Percentiles rank a stretch among this genome's conserved stretches.
Conservation (phyloP, 92 coral and sea anemone genomes). For the Montipora capitata region DNA sequence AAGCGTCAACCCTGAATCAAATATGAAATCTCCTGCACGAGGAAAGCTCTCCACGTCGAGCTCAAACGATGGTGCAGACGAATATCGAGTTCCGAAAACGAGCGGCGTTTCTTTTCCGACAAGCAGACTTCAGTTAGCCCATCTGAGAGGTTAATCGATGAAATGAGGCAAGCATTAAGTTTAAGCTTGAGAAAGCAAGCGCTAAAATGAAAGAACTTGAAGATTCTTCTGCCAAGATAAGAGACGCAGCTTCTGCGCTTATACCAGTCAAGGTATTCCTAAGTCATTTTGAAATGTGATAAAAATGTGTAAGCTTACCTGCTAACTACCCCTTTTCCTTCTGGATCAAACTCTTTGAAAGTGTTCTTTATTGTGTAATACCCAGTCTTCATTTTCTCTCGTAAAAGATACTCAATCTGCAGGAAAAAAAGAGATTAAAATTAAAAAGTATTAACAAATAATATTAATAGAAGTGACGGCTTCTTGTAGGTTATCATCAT, state of each 20-base stretch:
- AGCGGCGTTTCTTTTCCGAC: not conserved
- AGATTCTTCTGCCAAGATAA: not conserved
- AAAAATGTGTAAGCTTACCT: slow-evolving; percentile 60
- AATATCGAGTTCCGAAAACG: not conserved
- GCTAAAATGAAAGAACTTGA: not conserved
- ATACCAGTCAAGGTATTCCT: not conserved
- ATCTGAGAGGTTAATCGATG: not conserved
- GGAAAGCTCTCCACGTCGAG: not conserved
- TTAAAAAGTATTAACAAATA: too few relatives aligned
- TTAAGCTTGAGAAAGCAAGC: not conserved
- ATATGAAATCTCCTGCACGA: not conserved
- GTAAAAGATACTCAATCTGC: slow-evolving; percentile 78
- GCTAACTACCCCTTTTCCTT: slow-evolving; percentile 90
- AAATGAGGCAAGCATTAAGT: not conserved
- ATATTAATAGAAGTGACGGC: too few relatives aligned
- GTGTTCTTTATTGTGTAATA: slow-evolving; percentile 91
- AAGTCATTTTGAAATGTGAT: too few relatives aligned
- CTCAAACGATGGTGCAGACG: not conserved
- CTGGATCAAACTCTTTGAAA: slow-evolving; percentile 96
- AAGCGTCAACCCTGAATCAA: not conserved
- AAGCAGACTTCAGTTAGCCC: not conserved
- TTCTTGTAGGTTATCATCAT: too few relatives aligned
- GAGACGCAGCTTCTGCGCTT: not conserved
- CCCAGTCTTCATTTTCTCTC: slow-evolving; percentile 96
- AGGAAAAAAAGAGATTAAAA: too few relatives aligned